Conservation (phyloP, 2,888 invertebrate genomes). For the Synergus laeviventris region DNA sequence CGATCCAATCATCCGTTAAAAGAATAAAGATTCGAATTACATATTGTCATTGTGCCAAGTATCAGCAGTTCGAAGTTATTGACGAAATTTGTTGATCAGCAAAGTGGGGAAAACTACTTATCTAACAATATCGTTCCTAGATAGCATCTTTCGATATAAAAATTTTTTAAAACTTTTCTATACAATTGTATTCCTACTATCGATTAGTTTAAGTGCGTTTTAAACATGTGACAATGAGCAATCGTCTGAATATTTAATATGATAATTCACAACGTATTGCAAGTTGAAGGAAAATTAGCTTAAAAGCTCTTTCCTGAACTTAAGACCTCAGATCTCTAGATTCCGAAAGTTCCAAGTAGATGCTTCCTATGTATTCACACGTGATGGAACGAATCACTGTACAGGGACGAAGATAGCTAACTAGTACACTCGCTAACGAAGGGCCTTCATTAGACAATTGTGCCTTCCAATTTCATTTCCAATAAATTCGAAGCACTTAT, state of each 20-base stretch:
- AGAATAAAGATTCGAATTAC: not conserved
- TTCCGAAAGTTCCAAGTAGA: slow-evolving; percentile 23
- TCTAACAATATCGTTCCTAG: not conserved
- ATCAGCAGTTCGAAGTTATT: not conserved
- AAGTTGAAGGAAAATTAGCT: slow-evolving; percentile 12
- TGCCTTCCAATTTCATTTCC: slow-evolving; percentile 31
- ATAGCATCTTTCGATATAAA: not conserved
- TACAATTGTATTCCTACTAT: not conserved
- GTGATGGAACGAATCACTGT: slow-evolving; percentile 1
- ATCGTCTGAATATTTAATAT: not conserved
- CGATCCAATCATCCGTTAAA: not conserved
- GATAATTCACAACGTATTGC: not conserved
- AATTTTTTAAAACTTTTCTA: not conserved
- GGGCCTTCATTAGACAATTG: slow-evolving; percentile 32
- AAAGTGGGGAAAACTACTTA: not conserved
- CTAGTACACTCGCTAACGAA: slow-evolving; percentile 28
- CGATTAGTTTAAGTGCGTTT: slow-evolving; percentile 2
- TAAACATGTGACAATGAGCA: not conserved
- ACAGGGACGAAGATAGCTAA: slow-evolving; percentile 21
- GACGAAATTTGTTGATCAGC: not conserved
- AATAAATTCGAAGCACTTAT: slow-evolving; percentile 22
- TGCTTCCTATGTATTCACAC: slow-evolving; percentile 23
- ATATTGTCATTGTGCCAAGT: slow-evolving; percentile 8
- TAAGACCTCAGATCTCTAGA: not conserved
- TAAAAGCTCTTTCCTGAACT: not conserved